These are phyloP conservation scores for Nerophis lumbriciformis DNA, from an alignment of 2,113 vertebrate species.

Conservation along the genomic window DNA sequence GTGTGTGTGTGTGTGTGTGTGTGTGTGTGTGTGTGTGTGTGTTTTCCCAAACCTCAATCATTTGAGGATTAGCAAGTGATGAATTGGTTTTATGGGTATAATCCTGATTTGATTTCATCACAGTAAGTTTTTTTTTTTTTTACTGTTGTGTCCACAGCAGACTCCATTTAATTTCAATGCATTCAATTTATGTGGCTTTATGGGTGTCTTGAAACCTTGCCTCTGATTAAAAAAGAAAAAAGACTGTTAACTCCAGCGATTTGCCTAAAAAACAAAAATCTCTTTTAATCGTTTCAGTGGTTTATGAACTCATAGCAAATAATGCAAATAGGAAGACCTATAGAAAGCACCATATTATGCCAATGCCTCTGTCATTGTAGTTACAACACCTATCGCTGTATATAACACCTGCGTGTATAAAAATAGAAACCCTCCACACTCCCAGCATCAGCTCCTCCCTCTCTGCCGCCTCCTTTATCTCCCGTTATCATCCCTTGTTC, in stretches of 20 bases:
- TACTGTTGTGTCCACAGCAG: conserved; percentile 19
- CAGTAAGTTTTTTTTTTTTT: conserved; percentile 26
- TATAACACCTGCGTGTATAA: conserved; percentile 60
- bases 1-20: no score
- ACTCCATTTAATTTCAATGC: conserved; percentile 42
- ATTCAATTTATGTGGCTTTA: conserved; percentile 37
- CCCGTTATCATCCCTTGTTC: conserved; percentile 42
- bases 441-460: conserved; percentile 46
- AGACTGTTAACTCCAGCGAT: conserved; percentile 26
- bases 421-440: conserved; percentile 63
- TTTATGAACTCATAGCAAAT: conserved; percentile 7
- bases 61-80: conserved; percentile 55
- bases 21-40: conserved; percentile 1
- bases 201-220: conserved; percentile 26
- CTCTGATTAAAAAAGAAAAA: conserved; percentile 17
- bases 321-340: conserved; percentile 19
- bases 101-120: conserved; percentile 61
- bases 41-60: conserved; percentile 40
- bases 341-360: conserved; percentile 8
- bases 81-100: conserved; percentile 50
- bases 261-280: conserved; percentile 32
- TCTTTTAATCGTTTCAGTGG: conserved; percentile 13
- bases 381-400: conserved; percentile 59
- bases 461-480: conserved; percentile 29
- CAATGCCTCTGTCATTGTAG: conserved; percentile 21